Percentiles rank a stretch among this genome's conserved stretches.
Evolutionary conservation across 2,113 vertebrate species (phyloP).

Genomic region (Rhinopomastus cyanomelas): DNA sequence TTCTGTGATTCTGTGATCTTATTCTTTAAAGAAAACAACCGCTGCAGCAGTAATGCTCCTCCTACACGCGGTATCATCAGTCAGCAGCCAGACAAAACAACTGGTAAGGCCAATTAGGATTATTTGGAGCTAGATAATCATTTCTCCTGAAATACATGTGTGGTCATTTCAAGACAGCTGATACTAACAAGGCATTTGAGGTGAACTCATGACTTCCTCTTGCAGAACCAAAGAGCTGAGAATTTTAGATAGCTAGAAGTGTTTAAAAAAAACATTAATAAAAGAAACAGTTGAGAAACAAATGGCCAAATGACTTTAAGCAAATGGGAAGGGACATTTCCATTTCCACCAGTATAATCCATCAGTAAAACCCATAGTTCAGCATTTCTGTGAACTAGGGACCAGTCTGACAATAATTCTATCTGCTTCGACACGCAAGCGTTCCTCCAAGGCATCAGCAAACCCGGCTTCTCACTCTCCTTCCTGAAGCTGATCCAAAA

Average conservation of each 20-base stretch:
- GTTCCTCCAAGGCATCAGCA: not conserved
- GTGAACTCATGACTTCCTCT: not conserved
- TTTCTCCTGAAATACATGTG: not conserved
- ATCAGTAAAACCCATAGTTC: not conserved
- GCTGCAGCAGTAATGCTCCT: not conserved
- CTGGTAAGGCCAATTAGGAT: not conserved
- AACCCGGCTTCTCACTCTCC: not conserved
- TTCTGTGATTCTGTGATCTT: no score
- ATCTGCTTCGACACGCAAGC: not conserved
- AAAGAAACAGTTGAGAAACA: not conserved
- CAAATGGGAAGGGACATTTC: not conserved
- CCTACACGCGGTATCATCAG: not conserved
- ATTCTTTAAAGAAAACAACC: no score
- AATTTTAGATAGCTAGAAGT: not conserved
- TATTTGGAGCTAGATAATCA: not conserved
- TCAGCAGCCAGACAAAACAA: not conserved
- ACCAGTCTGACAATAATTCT: not conserved
- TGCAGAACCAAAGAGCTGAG: not conserved
- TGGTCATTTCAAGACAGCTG: not conserved
- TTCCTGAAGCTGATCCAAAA: fast-evolving
- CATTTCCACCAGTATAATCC: not conserved
- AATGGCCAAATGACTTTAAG: not conserved
- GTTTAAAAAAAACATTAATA: not conserved
- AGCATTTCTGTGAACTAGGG: not conserved
- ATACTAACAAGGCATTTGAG: not conserved